Evolutionary conservation across 1,140 invertebrate genomes (phyloP), one percentile per base, ranked within the genome.

Genomic region (Pseudomyrmex pallidus): DNA sequence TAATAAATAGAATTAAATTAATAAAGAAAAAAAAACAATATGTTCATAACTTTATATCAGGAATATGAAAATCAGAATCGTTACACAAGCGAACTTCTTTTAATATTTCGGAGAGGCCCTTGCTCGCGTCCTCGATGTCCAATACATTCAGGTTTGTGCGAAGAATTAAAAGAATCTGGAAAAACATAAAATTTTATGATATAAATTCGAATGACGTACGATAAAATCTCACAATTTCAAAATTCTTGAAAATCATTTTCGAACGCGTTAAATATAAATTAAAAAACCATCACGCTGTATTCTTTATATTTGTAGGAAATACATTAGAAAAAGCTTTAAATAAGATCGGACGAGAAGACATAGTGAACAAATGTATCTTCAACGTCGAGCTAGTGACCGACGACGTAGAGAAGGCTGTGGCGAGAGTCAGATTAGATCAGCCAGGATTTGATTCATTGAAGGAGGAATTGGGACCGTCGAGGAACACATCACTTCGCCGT

Each of bases 341-440:
- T 90, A 96, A 97, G 88, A 99, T 99, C 74, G 97, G 97, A 66
- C 95, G 98, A 73, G 98, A 98, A 88, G 98, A 99, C 91, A 98
- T 99, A 61, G 97, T 99, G 85, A 96, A 96, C 74, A 97, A 97
- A 85, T 98, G 98, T 93, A 97, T 98, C 90, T 98, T 97, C 88
- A 98, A 98, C 90, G 96, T 98, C 15, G 96, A 97, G 91, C 92
- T 96, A 46, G 96, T 97, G 0, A 97, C 97, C 1, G 97, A 98
- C 90, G 97, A 97, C 88, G 95, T 97, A 66, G 97, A 98, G 91
- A 96, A 96, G 92, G 96, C 96, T 44, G 95, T 97, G 20, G 97
- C 97, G 5, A 96, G 96, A 92, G 96, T 96, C 54, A 95, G 96
- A 87, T 94, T 97, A 68, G 97, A 97, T 93, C 96, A 97, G 89